phyloP scores from a whole-genome alignment of 2,888 invertebrate genomes.

The Coronaproctus castanopsis region DNA sequence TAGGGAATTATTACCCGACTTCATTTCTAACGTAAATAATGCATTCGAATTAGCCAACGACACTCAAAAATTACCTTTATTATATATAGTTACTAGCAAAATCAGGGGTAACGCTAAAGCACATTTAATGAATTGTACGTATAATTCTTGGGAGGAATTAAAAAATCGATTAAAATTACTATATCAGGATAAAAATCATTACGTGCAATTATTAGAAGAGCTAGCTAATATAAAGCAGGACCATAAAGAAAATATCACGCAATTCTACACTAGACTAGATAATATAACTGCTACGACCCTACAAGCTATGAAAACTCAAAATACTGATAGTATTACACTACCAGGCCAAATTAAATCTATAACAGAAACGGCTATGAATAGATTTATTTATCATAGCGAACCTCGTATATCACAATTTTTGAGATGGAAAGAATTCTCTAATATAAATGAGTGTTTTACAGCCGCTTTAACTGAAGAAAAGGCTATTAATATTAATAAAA shows the following conservation, averaged over 20 bases:
- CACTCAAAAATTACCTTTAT: too few relatives aligned
- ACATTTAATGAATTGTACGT: too few relatives aligned
- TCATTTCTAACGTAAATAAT: too few relatives aligned
- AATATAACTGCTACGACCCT: too few relatives aligned
- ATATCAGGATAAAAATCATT: constrained; percentile 13
- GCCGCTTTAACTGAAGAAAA: too few relatives aligned
- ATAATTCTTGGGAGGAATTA: constrained; percentile 5
- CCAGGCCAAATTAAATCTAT: background rate
- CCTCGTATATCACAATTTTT: background rate
- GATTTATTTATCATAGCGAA: background rate
- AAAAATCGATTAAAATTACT: constrained; percentile 10
- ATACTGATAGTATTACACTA: background rate
- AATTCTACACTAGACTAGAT: constrained; percentile 2
- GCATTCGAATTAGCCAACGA: background rate
- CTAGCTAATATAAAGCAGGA: constrained; percentile 5
- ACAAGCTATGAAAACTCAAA: too few relatives aligned
- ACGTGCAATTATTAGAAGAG: constrained; percentile 10
- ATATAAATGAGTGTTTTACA: background rate
- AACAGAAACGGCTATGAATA: background rate
- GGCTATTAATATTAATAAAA: too few relatives aligned
- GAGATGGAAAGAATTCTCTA: background rate
- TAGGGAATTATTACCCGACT: too few relatives aligned
- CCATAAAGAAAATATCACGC: constrained; percentile 7
- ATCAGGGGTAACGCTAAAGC: background rate
- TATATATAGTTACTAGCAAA: background rate